Conservation (phyloP, 2,888 invertebrate genomes). For the Urechis unicinctus region DNA sequence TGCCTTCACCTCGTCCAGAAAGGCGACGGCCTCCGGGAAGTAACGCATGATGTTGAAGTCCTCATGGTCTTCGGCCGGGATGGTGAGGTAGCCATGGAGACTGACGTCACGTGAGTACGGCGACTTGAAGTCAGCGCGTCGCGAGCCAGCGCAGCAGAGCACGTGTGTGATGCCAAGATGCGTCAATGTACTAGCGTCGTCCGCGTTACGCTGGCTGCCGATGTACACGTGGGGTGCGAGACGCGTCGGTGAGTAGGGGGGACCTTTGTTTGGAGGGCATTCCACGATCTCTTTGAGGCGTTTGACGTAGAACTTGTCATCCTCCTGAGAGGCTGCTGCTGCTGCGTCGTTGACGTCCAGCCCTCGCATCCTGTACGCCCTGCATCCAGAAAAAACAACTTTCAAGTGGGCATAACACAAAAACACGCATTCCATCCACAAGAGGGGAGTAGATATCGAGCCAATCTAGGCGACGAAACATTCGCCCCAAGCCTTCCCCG, state of each 20-base stretch:
- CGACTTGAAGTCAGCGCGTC: conserved; percentile 18
- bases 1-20: conserved; percentile 17
- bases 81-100: conserved; percentile 18
- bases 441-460: too few relatives aligned
- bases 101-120: conserved; percentile 17
- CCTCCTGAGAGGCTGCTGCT: not conserved
- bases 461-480: too few relatives aligned
- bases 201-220: conserved; percentile 24
- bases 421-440: too few relatives aligned
- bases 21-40: conserved; percentile 20
- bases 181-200: conserved; percentile 15
- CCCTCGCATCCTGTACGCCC: not conserved
- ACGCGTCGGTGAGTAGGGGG: conserved; percentile 14
- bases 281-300: conserved; percentile 21
- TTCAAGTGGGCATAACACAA: too few relatives aligned
- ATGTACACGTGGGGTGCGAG: conserved; percentile 21
- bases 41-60: conserved; percentile 22
- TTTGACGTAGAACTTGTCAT: conserved; percentile 18
- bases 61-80: conserved; percentile 24
- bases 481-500: too few relatives aligned
- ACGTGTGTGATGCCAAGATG: conserved; percentile 23
- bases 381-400: too few relatives aligned
- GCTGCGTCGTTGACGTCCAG: not conserved
- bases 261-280: conserved; percentile 20
- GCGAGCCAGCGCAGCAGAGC: conserved; percentile 21